Evolutionary conservation across 2,888 invertebrate genomes (phyloP), one percentile per base, ranked within the genome.

Genomic region (Blastobasis lacticolella): DNA sequence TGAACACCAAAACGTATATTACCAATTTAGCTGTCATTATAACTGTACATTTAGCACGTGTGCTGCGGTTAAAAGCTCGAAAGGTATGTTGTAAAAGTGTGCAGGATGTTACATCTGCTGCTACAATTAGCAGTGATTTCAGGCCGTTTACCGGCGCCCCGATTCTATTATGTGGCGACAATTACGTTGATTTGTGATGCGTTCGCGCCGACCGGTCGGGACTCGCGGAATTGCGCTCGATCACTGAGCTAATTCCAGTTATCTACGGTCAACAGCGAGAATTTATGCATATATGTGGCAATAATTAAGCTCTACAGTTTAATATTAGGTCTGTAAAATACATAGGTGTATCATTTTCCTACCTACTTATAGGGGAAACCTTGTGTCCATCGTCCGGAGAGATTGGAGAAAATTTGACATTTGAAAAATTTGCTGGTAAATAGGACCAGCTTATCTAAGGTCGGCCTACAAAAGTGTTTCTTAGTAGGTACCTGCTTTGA

Each of bases 21-120:
- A 75, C 50, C 47, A 65, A 43, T 55, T 59, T 61, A 41, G 55
- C 55, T 41, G 67, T 54, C 82, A 83, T 83, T 57, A 57, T 72
- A 51, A 58, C 57, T 59, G 51, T 55, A 58, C 56, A 53, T 45
- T 49, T 54, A 59, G 50, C 59, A 58, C 60, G 64, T 60, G 63
- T 63, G 66, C 64, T 63, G 56, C 49, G 47, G 23, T 23, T 50
- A 49, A 52, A 54, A 52, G 23, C 50, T 54, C 51, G 53, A 57
- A 55, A 58, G 56, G 55, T 52, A 52, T 53, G 54, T 65, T 68
- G 65, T 55, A 62, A 62, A 63, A 62, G 60, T 58, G 66, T 64
- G 64, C 77, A 76, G 83, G 82, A 84, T 78, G 75, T 76, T 78
- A 75, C 73, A 73, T 64, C 58, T 58, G 67, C 60, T 66, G 67